Conservation (phyloP, 2,797 vertebrate species). For the Cynopterus sphinx region DNA sequence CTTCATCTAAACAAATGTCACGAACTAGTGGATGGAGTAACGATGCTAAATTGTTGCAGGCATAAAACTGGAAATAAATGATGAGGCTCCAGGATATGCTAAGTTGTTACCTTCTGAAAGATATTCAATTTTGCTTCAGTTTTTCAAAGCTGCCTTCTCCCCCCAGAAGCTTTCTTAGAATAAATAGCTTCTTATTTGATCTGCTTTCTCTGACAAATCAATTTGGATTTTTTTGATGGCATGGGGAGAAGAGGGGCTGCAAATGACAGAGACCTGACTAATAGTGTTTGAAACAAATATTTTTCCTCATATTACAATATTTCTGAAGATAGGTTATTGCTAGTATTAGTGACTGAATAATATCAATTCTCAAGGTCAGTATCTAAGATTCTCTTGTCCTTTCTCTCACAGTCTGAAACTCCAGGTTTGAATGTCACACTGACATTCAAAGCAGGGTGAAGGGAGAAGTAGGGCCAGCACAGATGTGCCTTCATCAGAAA, state of each 20-base stretch:
- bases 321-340: not conserved
- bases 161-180: not conserved
- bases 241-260: fast-evolving
- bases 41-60: not conserved
- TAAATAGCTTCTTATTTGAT: not conserved
- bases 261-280: not conserved
- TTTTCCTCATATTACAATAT: not conserved
- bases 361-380: not conserved
- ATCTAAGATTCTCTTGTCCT: not conserved
- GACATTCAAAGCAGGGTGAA: not conserved
- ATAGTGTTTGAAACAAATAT: not conserved
- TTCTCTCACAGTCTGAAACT: not conserved
- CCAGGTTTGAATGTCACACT: not conserved
- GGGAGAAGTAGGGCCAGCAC: too few species aligned
- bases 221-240: not conserved
- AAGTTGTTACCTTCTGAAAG: not conserved
- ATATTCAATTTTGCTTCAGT: not conserved
- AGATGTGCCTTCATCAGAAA: not conserved
- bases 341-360: not conserved
- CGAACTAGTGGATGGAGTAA: not conserved
- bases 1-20: not conserved
- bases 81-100: not conserved
- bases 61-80: slow-evolving; percentile 30
- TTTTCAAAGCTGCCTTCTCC: slow-evolving; percentile 12
- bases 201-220: not conserved